These are phyloP conservation scores for Drosophila subobscura DNA, from an alignment of 1,140 invertebrate species.

Conservation along the genomic window DNA sequence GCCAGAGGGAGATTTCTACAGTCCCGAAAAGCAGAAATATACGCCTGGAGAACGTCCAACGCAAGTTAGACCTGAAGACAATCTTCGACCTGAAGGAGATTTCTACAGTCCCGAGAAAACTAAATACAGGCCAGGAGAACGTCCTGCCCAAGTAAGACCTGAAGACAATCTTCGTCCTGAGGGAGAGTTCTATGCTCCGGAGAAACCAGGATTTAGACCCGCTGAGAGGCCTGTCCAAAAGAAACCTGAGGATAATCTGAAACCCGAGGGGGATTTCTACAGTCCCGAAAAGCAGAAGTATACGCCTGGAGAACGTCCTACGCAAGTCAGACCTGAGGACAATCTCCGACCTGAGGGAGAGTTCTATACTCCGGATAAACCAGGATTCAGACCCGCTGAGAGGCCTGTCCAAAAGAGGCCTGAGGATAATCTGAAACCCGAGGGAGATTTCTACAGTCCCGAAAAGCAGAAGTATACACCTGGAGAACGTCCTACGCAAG, in stretches of 20 bases:
- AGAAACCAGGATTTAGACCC: constrained; percentile 10
- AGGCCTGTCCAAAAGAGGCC: constrained; percentile 85
- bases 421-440: constrained; percentile 87
- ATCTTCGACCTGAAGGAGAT: constrained; percentile 84
- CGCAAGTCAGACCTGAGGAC: constrained; percentile 85
- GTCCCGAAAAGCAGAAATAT: constrained; percentile 74
- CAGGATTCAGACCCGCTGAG: constrained; percentile 84
- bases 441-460: constrained; percentile 86
- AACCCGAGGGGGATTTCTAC: constrained; percentile 17
- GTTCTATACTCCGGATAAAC: constrained; percentile 85
- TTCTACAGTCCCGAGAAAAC: constrained; percentile 7
- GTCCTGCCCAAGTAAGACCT: constrained; percentile 84
- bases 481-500: constrained; percentile 84
- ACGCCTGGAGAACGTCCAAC: constrained; percentile 84
- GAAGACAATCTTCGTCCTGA: constrained; percentile 83
- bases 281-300: constrained; percentile 82
- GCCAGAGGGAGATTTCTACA: constrained; percentile 86
- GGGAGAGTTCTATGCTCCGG: constrained; percentile 85
- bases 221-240: constrained; percentile 9
- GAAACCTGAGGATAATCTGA: constrained; percentile 10
- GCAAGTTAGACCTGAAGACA: constrained; percentile 85
- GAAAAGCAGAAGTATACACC: constrained; percentile 66
- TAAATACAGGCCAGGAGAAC: constrained; percentile 83
- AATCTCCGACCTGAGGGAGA: constrained; percentile 85
- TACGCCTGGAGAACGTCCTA: constrained; percentile 85